Base-by-base conservation (phyloP, 1,140 invertebrate species). In the Drosophila sulfurigaster region DNA sequence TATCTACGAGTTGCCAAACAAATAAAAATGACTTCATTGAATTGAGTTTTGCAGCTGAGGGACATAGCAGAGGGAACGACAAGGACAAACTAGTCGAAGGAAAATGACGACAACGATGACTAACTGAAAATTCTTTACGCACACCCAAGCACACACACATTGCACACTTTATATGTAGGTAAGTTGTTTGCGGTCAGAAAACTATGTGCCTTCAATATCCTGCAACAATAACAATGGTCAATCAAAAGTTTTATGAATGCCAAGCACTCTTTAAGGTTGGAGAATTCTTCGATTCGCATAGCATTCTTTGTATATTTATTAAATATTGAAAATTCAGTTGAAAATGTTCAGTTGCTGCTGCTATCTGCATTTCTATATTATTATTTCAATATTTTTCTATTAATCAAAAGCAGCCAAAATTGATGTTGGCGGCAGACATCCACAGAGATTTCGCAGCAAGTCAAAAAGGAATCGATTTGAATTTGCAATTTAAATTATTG, bases 11-110 rank as follows among this genome's bases (percentile, higher is more conserved):
- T 87, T 83, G 83, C 58, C 81, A 83, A 89, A 89, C 85, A 88
- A 89, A 88, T 85, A 88, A 83, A 83, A 88, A 74, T 88, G 85
- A 89, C 80, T 89, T 88, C 67, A 88, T 83, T 88, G 81, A 83
- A 88, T 89, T 83, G 83, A 83, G 74, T 89, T 88, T 65, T 75
- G 70, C 64, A 69, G 73, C 65, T 63, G 48, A 60, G 75, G 60
- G 58, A 75, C 60, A 60, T 20, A 20, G 43, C 28, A 20, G 43
- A 28, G 45, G 20, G 10, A 41, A 20, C 11, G 3, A 43, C n/a
- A 43, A 43, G n/a, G 35, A 7, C 35, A 38, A 38, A 10, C 6
- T 6, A 10, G 57, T 45, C 35, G 5, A 25, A 68, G 35, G 25
- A 63, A 15, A 16, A 43, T 28, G 64, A 62, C 54, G 51, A 57